Evolutionary conservation across 1,140 invertebrate species (phyloP), one percentile per base, ranked within the genome.

Genomic region (Dufourea novaeangliae): DNA sequence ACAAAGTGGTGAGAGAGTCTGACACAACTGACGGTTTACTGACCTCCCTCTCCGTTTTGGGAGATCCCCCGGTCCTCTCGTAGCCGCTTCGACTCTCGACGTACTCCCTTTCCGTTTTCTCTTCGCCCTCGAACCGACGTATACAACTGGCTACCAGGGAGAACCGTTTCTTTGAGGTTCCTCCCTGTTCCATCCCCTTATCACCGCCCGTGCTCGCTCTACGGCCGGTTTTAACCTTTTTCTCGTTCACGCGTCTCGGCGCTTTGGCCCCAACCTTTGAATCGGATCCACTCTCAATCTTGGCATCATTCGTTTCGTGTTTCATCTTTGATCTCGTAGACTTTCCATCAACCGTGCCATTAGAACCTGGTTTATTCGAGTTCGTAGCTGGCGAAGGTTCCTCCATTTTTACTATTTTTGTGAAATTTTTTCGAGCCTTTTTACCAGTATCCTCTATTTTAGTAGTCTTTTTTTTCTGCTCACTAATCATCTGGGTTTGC

Each of bases 21-120:
- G 80, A 70, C 82, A 74, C 82, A 74, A 83, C 69, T 59, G 64
- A 78, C 69, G n/a, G 56, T 84, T 63, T 85, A 92, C 92, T 93
- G 92, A 93, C 92, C 92, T 93, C 92, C 91, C 91, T 89, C 75
- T 93, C 90, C 86, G 86, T 88, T 85, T 79, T 84, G 86, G 90
- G 90, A 88, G 89, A 87, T 88, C 72, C 83, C 87, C 86, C 74
- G 78, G 80, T 63, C 68, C 80, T 82, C 72, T 66, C 32, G 71
- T 61, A 27, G 78, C 79, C 81, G 80, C 84, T 61, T 82, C 79
- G 82, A 79, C 86, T 84, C 72, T 85, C 61, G 72, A 83, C 64
- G 76, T 86, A 79, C 52, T 78, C 62, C 85, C 72, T 78, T 74
- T 85, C 83, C 20, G 79, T 70, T 61, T 87, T 78, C 32, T 83